Evolutionary conservation across 2,113 vertebrate species (phyloP), one percentile per base, ranked within the genome.

Genomic region (Tapirus terrestris): DNA sequence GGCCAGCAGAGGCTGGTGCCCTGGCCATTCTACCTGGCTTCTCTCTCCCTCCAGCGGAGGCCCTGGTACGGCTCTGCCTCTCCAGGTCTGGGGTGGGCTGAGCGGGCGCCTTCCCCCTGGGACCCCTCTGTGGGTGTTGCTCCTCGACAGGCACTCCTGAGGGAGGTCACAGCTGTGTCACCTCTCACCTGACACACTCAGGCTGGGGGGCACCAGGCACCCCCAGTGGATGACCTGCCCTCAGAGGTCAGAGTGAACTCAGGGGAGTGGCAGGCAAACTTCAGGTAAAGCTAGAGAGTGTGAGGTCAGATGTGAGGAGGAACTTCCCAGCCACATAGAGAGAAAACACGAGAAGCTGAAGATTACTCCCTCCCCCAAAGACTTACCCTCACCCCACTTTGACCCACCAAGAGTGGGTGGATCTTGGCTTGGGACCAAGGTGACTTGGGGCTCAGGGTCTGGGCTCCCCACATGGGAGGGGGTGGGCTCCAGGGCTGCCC

Each of bases 371-470:
- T 17, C 3, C 18, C 80, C 36, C 13, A 48, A 39, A 1, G 8
- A 43, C 91, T 21, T 9, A 43, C 75, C 76, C 21, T 5, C 16
- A 13, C 31, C 92, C 94, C 18, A 21, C 7, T 29, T 20, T 43
- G 33, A 48, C 63, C 76, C 95, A 98, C 98, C 98, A 96, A 92
- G 36, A 18, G 82, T 93, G 14, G 93, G 56, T 23, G 90, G 29
- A 20, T 76, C 5, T 1, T 77, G n/a, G 6, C 84, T 89, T 60
- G 84, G 48, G 48, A 97, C 39, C 0, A 82, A 94, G 7, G 96
- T 76, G 43, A 72, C 14, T 17, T 60, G 94, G 43, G 92, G 25
- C 33, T 56, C 96, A 0, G 94, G 70, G 39, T 86, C 79, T 0
- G 72, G 70, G 95, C 6, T 96, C 36, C 94, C 97, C 0, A 0